Base-by-base conservation (phyloP, 2,113 vertebrate genomes). In the Aptenodytes patagonicus region DNA sequence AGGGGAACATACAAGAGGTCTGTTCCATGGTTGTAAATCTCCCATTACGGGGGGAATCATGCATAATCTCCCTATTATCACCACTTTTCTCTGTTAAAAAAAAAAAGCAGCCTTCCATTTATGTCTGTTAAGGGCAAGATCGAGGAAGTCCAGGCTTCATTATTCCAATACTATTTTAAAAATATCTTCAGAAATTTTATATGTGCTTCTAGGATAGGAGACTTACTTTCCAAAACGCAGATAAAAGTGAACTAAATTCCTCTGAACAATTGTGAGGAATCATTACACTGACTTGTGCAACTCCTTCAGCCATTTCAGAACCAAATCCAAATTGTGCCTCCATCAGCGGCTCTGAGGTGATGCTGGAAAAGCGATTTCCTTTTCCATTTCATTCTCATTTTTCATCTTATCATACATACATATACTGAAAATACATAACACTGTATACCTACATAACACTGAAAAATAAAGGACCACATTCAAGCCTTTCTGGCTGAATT, bases 271-370 rank as follows among this genome's bases (percentile, higher is more conserved):
- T 36, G 14, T 9, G 32, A 66, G 60, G 51, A 36, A 69, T 25
- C 20, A 10, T 13, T 40, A 4, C 8, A 2, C 36, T 42, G 22
- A 17, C 4, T n/a, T 0, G 2, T 40, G 68, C 64, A 24, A 62
- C 40, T 80, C 17, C 58, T 88, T 34, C 54, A 51, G 24, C 31
- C 8, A 2, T 34, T 75, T 54, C 17, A 28, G 51, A 93, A 5
- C 25, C 4, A 68, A 61, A 40, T 6, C 31, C 57, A 76, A 52
- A 17, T 5, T 22, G 9, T n/a, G 38, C 9, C 69, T 87, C 54
- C 22, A 58, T 2, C 65, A 46, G 57, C 1, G 0, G 51, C 44
- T 66, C 86, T 42, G 25, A 49, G 11, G n/a, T 29, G 38, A 21
- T 57, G 40, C 40, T 57, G 38, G 11, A 36, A 34, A 20, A 58